Evolutionary conservation across 2,113 vertebrate genomes (phyloP), one percentile per base, ranked within the genome.

Genomic region (Tragelaphus scriptus): DNA sequence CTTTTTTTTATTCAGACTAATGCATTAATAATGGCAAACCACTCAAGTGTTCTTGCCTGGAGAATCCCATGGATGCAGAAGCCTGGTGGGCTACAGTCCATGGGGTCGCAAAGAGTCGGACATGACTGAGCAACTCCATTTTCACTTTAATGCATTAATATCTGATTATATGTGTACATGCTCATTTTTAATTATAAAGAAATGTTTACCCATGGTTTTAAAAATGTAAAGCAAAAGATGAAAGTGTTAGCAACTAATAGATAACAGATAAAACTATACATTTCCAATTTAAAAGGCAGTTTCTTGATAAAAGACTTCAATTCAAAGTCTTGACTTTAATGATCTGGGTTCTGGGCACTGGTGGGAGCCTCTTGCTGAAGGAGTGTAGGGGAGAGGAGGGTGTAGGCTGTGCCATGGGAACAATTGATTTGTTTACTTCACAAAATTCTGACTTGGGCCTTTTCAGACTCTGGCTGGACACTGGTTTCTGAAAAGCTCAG

Each of bases 231-330:
- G 19, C 21, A 6, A 77, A 77, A 25, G 5, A 58, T 55, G 15
- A n/a, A 68, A 61, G 17, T 7, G 0, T 91, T 30, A 84, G 32
- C 26, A 58, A 23, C 32, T 68, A 55, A 58, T 11, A 89, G 19
- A 81, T 4, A 55, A 55, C 11, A 81, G 65, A 40, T 36, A 36
- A 85, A 95, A 75, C 0, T 28, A 12, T 4, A 13, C 10, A 32
- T 75, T 94, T 95, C 61, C 68, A 63, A 23, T n/a, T 91, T 75
- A 63, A 95, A 30, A 85, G 49, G 4, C 17, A 32, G 71, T 81
- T 47, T 90, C 47, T 63, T 88, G 7, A 32, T 28, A 71, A 71
- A 75, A 85, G 51, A 40, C 3, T 82, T 95, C 32, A 77, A 61
- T 11, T 5, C 59, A 56, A 86, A 77, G 7, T 53, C 49, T 77